Percentiles rank a stretch among this genome's conserved stretches.
Evolutionary conservation across 2,797 vertebrate species (phyloP).

Genomic region (Tolypeutes matacus): DNA sequence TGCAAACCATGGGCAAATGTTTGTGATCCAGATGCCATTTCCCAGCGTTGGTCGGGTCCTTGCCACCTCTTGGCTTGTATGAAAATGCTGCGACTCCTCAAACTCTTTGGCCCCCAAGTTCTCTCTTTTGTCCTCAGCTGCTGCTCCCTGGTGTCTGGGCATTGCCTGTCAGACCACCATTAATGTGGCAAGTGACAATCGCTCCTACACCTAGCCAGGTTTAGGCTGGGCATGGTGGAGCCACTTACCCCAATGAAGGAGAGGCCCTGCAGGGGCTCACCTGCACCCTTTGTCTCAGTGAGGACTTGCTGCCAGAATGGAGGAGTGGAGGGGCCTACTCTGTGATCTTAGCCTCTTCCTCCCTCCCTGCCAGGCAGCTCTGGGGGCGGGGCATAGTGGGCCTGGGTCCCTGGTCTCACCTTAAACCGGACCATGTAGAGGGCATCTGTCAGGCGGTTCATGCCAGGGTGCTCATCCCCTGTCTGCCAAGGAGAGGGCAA

Average conservation of each 20-base stretch:
- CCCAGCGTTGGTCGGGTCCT: neutral
- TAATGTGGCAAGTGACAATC: neutral
- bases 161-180: neutral
- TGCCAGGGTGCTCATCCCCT: constrained; percentile 92
- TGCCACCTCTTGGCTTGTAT: neutral
- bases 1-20: constrained; percentile 61
- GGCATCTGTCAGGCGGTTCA: constrained; percentile 95
- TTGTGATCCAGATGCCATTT: neutral
- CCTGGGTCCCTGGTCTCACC: constrained; percentile 85
- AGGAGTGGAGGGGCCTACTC: neutral
- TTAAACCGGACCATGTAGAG: constrained; percentile 98
- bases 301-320: neutral
- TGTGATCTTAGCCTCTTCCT: neutral
- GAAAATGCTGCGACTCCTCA: neutral
- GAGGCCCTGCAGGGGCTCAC: neutral
- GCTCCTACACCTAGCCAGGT: neutral
- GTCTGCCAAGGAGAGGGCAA: constrained; percentile 86
- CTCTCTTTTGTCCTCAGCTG: neutral
- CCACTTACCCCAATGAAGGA: neutral
- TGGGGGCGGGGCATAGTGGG: neutral
- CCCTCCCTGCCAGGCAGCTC: neutral
- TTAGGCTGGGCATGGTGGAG: neutral
- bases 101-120: neutral
- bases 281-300: neutral
- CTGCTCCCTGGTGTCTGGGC: neutral